Evolutionary conservation across 2,113 vertebrate genomes (phyloP), one percentile per base, ranked within the genome.

Genomic region (Lepidothrix coronata): DNA sequence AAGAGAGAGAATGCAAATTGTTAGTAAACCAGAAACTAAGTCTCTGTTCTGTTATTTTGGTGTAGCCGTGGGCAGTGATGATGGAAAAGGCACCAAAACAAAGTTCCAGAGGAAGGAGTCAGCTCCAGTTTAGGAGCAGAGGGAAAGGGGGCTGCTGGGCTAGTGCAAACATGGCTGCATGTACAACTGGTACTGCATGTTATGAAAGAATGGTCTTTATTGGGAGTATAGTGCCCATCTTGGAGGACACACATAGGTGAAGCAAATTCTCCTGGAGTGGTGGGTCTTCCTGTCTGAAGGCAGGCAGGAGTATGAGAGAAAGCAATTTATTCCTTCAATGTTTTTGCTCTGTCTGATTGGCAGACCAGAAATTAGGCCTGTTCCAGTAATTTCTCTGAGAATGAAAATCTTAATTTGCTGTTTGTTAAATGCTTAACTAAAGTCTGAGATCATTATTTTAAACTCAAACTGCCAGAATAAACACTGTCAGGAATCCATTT

Each of bases 401-500:
- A 68, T 35, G 78, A 88, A 92, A 98, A 95, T 88, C 88, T 92
- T 95, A 94, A 96, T 97, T 92, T 73, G 11, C 77, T 95, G 90
- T 95, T 88, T 89, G 22, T 43, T 89, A 91, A 66, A 91, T 89
- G 70, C 93, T 96, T 95, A 96, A 95, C 76, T 88, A 83, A 97
- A 81, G 73, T 96, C 94, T 90, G 91, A 96, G 85, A 81, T 95
- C 91, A 83, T 73, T 87, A 92, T 95, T 97, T 96, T 89, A 93
- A 92, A 95, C 67, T 67, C 33, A 24, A 46, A 78, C 59, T 81
- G 90, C 88, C 88, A 88, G 78, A 97, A 86, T 44, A 67, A 97
- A 94, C 87, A 95, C 89, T 95, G 96, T 96, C 92, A 96, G 93
- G 82, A 95, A 93, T 96, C 85, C 95, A 90, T 97, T 97, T 97